Evolutionary conservation across 2,797 vertebrate species (phyloP).

Genomic region (Sebastiscus tertius): DNA sequence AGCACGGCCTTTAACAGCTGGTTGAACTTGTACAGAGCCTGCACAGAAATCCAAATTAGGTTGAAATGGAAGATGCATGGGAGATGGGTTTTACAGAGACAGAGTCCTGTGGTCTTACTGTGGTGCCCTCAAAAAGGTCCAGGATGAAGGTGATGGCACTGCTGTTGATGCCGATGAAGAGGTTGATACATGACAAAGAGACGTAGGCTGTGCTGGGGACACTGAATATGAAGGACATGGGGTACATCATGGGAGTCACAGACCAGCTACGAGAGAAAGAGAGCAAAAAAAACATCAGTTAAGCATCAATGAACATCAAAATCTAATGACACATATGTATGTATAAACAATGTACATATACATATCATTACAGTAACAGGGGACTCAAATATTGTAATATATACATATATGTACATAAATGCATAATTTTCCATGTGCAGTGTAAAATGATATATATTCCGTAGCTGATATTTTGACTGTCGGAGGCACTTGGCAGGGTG

Average conservation of each 20-base stretch:
- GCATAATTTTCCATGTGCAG: neutral
- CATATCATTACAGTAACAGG: neutral
- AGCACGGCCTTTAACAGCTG: slow-evolving; percentile 87
- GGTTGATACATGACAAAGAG: slow-evolving; percentile 92
- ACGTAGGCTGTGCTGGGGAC: slow-evolving; percentile 96
- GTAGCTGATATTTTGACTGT: neutral
- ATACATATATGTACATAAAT: neutral
- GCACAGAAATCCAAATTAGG: slow-evolving; percentile 27
- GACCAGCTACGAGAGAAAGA: slow-evolving; percentile 86
- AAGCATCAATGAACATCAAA: neutral
- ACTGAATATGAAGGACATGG: slow-evolving; percentile 90
- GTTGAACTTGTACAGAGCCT: slow-evolving; percentile 90
- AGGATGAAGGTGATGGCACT: slow-evolving; percentile 93
- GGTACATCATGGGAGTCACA: slow-evolving; percentile 97
- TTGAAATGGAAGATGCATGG: neutral
- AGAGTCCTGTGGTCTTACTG: slow-evolving; percentile 64
- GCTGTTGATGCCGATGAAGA: slow-evolving; percentile 96
- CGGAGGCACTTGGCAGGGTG: neutral
- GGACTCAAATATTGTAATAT: neutral
- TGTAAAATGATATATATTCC: neutral
- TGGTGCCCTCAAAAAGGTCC: slow-evolving; percentile 92
- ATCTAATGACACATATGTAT: neutral
- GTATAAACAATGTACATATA: too few relatives aligned
- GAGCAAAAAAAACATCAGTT: neutral
- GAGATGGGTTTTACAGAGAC: neutral